A percentile compares a stretch with the other conserved stretches of the same genome.
Evolutionary conservation across 1,140 invertebrate genomes (phyloP).

Genomic region (Drosophila rhopaloa): DNA sequence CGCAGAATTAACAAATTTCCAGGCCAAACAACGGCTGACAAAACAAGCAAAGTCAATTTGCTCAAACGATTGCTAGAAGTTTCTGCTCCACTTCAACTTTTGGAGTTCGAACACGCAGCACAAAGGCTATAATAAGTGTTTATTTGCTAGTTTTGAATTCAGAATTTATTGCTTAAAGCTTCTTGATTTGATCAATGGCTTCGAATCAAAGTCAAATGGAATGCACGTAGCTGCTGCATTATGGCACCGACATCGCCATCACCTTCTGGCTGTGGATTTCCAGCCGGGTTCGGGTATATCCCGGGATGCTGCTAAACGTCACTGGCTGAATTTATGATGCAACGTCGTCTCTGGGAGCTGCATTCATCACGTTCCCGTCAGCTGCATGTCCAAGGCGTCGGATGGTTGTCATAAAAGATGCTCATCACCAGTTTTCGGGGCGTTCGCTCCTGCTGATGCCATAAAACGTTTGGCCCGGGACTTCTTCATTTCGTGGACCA

Average conservation of each 20-base stretch:
- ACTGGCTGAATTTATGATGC: slow-evolving; percentile 61
- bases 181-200: slow-evolving; percentile 22
- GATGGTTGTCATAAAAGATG: slow-evolving; percentile 73
- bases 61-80: slow-evolving; percentile 45
- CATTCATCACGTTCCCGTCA: slow-evolving; percentile 76
- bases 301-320: slow-evolving; percentile 36
- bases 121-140: slow-evolving; percentile 26
- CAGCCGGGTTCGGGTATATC: neutral
- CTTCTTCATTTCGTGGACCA: neutral
- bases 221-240: slow-evolving; percentile 52
- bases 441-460: slow-evolving; percentile 6
- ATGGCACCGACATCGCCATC: slow-evolving; percentile 40
- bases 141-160: slow-evolving; percentile 37
- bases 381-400: slow-evolving; percentile 67
- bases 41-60: slow-evolving; percentile 75
- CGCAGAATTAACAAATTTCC: slow-evolving; percentile 76
- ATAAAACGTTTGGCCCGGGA: slow-evolving; percentile 56
- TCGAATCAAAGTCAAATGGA: slow-evolving; percentile 49
- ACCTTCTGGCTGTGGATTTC: slow-evolving; percentile 18
- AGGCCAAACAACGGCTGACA: slow-evolving; percentile 71
- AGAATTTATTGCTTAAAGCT: slow-evolving; percentile 36
- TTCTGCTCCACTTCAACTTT: slow-evolving; percentile 5
- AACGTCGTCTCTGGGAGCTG: slow-evolving; percentile 54
- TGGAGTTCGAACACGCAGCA: neutral
- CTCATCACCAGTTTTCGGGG: slow-evolving; percentile 65